Conservation (phyloP, 2,113 vertebrate genomes). For the Pseudopodoces humilis region DNA sequence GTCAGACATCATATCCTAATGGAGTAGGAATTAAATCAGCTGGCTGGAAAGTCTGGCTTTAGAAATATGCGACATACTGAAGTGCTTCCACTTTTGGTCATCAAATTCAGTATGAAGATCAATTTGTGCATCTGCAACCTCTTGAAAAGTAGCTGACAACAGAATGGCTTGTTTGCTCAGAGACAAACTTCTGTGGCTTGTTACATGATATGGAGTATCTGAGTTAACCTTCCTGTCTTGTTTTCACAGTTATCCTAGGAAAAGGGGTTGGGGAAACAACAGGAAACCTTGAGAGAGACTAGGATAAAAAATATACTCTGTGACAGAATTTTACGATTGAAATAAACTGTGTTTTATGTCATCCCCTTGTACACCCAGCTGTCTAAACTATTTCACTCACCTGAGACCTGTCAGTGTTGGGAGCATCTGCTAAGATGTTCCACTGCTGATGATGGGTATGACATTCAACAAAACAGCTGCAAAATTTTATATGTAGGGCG, state of each 20-base stretch:
- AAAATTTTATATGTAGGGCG: neutral
- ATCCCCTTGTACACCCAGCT: neutral
- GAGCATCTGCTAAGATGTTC: neutral
- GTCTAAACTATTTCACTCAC: neutral
- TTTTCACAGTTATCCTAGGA: neutral
- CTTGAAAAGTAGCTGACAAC: slow-evolving; percentile 21
- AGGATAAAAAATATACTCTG: neutral
- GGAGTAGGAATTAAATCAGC: neutral
- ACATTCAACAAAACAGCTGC: neutral
- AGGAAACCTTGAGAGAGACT: neutral
- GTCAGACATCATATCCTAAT: neutral
- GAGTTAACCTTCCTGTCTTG: neutral
- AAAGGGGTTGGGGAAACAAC: neutral
- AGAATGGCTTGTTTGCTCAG: neutral
- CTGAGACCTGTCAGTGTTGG: neutral
- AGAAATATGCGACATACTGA: neutral
- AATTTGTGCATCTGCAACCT: slow-evolving; percentile 21
- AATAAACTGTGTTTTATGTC: neutral
- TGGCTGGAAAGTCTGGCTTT: neutral
- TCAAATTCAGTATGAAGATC: neutral
- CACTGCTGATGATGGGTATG: neutral
- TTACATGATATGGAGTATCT: neutral
- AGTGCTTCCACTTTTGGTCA: slow-evolving; percentile 7
- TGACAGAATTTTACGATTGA: neutral
- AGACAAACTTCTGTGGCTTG: neutral